Evolutionary conservation across 2,888 invertebrate genomes (phyloP).

Genomic region (Prosapia bicincta): DNA sequence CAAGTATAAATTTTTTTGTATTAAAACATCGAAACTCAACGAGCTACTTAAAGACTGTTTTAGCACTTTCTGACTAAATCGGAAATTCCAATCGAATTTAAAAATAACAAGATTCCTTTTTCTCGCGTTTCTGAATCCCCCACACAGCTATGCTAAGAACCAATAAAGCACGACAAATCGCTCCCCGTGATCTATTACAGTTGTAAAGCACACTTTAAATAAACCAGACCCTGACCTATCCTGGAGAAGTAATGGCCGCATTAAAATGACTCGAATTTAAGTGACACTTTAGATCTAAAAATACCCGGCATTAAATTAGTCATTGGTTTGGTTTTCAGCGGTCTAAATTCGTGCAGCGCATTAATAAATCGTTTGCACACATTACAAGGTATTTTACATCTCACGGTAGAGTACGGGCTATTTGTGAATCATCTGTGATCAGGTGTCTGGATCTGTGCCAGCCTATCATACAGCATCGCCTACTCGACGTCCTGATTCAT

Average conservation of each 20-base stretch:
- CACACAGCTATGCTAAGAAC: not conserved
- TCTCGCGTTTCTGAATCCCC: too few species aligned
- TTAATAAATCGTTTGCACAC: not conserved
- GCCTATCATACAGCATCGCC: not conserved
- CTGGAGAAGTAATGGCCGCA: not conserved
- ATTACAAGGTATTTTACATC: not conserved
- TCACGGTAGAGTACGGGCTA: not conserved
- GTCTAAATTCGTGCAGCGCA: not conserved
- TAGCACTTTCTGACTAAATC: too few species aligned
- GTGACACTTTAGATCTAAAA: not conserved
- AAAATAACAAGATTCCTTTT: too few species aligned
- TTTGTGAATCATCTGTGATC: not conserved
- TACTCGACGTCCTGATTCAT: not conserved
- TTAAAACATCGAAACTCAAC: too few species aligned
- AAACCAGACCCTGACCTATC: not conserved
- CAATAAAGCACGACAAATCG: not conserved
- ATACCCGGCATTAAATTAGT: not conserved
- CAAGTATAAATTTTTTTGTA: too few species aligned
- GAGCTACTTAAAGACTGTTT: too few species aligned
- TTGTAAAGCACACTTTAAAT: too few species aligned
- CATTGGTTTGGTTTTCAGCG: not conserved
- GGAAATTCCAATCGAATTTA: too few species aligned
- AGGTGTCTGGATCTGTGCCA: not conserved
- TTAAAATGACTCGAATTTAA: not conserved
- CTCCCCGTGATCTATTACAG: too few species aligned